Percentiles rank a stretch among this genome's conserved stretches.
These are phyloP conservation scores for Lepidocolaptes lacrymiger DNA, from an alignment of 2,797 vertebrate genomes.

Conservation along the genomic window DNA sequence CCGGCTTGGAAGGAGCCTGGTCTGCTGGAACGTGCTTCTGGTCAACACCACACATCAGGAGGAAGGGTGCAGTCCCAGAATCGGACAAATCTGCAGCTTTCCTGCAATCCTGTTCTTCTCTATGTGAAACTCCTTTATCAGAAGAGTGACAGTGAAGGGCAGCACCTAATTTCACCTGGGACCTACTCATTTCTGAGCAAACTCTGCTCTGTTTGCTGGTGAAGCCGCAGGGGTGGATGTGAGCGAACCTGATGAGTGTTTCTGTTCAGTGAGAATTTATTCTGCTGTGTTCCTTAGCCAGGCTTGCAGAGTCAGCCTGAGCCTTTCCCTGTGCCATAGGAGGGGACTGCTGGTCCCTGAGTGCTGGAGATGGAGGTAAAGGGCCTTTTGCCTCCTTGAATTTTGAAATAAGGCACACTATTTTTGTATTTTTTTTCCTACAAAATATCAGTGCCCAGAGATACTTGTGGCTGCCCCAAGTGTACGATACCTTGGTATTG, in stretches of 20 bases:
- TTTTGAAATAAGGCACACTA: not conserved
- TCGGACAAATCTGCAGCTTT: not conserved
- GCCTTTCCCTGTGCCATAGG: not conserved
- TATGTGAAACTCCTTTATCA: not conserved
- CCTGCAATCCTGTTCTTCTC: not conserved
- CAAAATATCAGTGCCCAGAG: too few relatives aligned
- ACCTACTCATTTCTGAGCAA: not conserved
- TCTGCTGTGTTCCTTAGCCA: not conserved
- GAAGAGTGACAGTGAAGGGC: not conserved
- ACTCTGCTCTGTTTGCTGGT: not conserved
- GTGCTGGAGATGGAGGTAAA: not conserved
- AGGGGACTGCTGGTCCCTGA: not conserved
- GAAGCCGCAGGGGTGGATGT: fast-evolving
- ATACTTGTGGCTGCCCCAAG: too few relatives aligned
- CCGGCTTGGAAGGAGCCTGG: not conserved
- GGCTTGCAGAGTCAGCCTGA: not conserved
- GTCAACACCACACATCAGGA: not conserved
- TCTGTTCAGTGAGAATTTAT: not conserved
- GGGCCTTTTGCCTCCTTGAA: not conserved
- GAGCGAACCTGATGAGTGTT: not conserved
- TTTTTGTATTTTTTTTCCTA: too few relatives aligned
- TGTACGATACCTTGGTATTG: too few relatives aligned
- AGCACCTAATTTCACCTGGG: not conserved
- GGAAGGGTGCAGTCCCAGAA: not conserved
- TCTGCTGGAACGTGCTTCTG: fast-evolving